Base-by-base conservation (phyloP, 1,140 invertebrate genomes). In the Dendrolimus kikuchii region DNA sequence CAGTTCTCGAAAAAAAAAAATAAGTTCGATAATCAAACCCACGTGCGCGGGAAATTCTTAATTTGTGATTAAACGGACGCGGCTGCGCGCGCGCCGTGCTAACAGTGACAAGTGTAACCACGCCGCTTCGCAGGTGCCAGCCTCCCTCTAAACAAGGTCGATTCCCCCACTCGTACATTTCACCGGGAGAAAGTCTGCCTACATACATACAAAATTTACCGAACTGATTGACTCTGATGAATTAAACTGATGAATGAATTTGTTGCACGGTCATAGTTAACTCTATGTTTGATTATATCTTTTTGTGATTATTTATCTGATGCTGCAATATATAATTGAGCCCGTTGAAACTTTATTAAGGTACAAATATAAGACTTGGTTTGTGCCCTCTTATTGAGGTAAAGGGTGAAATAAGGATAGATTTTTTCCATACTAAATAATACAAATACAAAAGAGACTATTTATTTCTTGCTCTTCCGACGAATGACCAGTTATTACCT, bases 141-240 rank as follows among this genome's bases (percentile, higher is more conserved):
- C 71, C 72, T 81, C 81, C 77, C 81, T 81, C 81, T 81, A 85
- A 23, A 85, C 77, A 82, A 85, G 81, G 81, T 82, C 81, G 76
- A 58, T 66, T 62, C 73, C 77, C 78, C 74, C 74, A 60, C 74
- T 69, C 64, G 55, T 67, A 59, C 81, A 74, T 85, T 85, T 85
- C 81, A 81, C 81, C 79, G 69, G 68, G 81, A 84, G 81, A 85
- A 85, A 85, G 81, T 85, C 76, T 80, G 67, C 81, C 81, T 85
- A 85, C 81, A 85, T 82, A 85, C 81, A 85, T 85, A 85, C 79
- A 77, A 82, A 85, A 85, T 82, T 80, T 82, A 23, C 73, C 77
- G 76, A 81, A 81, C 75, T 77, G 78, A 84, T 81, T 81, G 79
- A 76, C 66, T 71, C 66, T 72, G 45, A 48, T 63, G 71, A 76